Conservation (phyloP, 2,113 vertebrate genomes). For the Hoplias malabaricus region DNA sequence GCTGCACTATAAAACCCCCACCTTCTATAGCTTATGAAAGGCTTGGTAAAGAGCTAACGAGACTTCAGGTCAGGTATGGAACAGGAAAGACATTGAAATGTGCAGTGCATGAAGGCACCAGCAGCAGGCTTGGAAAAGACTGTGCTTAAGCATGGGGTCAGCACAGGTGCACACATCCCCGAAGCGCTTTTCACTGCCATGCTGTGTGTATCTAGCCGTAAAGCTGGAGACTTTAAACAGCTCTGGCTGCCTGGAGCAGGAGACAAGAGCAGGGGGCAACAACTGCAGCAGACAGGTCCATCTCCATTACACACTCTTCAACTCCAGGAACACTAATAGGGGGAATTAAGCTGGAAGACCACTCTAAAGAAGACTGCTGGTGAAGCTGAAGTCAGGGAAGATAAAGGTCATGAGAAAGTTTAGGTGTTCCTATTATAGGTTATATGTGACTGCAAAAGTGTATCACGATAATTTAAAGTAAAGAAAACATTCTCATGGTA, state of each 20-base stretch:
- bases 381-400: neutral
- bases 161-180: conserved; percentile 7
- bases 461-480: too few relatives aligned
- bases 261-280: neutral
- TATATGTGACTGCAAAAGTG: too few relatives aligned
- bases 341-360: conserved; percentile 5
- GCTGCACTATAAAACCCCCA: too few relatives aligned
- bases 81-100: neutral
- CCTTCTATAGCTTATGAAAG: neutral
- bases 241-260: conserved; percentile 14
- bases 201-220: neutral
- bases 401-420: neutral
- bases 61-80: neutral
- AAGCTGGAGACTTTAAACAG: conserved; percentile 12
- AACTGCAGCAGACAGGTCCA: conserved; percentile 7
- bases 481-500: too few relatives aligned
- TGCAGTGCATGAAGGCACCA: neutral
- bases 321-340: conserved; percentile 25
- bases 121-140: neutral
- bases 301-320: conserved; percentile 41
- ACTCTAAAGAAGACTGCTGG: neutral
- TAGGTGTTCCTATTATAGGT: too few relatives aligned
- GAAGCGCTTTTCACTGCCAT: neutral
- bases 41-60: neutral
- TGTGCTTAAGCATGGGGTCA: neutral